phyloP scores from a whole-genome alignment of 2,888 invertebrate species.

The Hypercompe scribonia region DNA sequence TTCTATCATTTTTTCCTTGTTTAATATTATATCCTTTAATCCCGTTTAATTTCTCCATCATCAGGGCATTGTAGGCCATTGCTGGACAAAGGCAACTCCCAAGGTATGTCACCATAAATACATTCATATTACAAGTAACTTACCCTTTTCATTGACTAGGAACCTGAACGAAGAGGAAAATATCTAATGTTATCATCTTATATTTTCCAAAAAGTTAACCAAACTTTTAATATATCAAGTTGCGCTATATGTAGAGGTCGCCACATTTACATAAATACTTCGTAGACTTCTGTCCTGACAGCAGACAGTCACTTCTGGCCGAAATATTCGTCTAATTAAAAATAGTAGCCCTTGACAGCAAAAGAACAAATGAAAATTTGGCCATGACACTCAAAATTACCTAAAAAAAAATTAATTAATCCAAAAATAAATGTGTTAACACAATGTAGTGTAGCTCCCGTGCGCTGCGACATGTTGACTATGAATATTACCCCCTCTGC shows the following conservation, averaged over 20 bases:
- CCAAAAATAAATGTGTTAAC: constrained; percentile 32
- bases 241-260: too few species aligned
- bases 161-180: neutral
- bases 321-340: constrained; percentile 46
- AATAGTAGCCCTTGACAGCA: constrained; percentile 44
- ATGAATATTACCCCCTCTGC: constrained; percentile 67
- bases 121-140: too few species aligned
- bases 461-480: constrained; percentile 46
- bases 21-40: too few species aligned
- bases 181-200: too few species aligned
- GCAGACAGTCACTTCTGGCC: constrained; percentile 50
- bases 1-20: too few species aligned
- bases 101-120: too few species aligned
- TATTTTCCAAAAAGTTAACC: neutral
- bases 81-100: too few species aligned
- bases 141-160: neutral
- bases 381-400: constrained; percentile 68
- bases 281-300: neutral
- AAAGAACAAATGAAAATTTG: constrained; percentile 73
- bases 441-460: constrained; percentile 60
- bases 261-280: constrained; percentile 4
- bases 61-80: too few species aligned
- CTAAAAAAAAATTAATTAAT: constrained; percentile 54
- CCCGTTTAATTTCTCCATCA: too few species aligned
- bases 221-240: neutral